These are phyloP conservation scores for Ectropis crepuscularia DNA, from an alignment of 2,888 invertebrate species.

Conservation along the genomic window DNA sequence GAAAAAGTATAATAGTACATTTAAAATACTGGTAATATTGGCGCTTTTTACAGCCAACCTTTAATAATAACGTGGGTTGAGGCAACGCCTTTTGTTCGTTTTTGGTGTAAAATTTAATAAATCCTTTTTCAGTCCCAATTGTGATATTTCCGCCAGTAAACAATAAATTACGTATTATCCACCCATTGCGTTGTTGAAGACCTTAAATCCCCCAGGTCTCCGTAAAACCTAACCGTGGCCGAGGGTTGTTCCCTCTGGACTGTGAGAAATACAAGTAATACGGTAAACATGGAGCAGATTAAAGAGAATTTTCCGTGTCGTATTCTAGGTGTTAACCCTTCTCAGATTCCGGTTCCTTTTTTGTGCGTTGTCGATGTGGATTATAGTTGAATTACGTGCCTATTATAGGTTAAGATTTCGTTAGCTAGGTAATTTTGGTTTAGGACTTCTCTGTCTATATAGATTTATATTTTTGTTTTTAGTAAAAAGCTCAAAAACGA, in stretches of 20 bases:
- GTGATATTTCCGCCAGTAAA: not conserved
- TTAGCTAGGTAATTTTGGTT: too few species aligned
- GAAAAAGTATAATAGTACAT: too few species aligned
- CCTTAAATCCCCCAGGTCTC: slow-evolving; percentile 46
- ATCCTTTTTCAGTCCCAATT: not conserved
- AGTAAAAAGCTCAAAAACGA: too few species aligned
- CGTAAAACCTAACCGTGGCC: slow-evolving; percentile 43
- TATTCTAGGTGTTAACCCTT: slow-evolving; percentile 27
- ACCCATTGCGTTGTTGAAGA: slow-evolving; percentile 36
- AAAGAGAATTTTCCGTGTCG: slow-evolving; percentile 35
- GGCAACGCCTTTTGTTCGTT: too few species aligned
- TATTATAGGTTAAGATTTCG: too few species aligned
- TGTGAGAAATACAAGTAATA: slow-evolving; percentile 40
- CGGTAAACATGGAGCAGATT: slow-evolving; percentile 38
- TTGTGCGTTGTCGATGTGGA: slow-evolving; percentile 3
- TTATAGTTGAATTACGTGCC: not conserved
- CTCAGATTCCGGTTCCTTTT: slow-evolving; percentile 20
- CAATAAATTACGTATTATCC: slow-evolving; percentile 51
- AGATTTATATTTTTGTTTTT: too few species aligned
- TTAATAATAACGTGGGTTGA: too few species aligned
- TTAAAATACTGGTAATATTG: too few species aligned
- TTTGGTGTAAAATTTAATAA: too few species aligned
- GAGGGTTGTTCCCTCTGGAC: slow-evolving; percentile 40
- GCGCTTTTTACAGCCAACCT: too few species aligned
- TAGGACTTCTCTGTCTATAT: too few species aligned